Conservation (phyloP, 1,140 invertebrate species). For the Drosophila tsacasi region DNA sequence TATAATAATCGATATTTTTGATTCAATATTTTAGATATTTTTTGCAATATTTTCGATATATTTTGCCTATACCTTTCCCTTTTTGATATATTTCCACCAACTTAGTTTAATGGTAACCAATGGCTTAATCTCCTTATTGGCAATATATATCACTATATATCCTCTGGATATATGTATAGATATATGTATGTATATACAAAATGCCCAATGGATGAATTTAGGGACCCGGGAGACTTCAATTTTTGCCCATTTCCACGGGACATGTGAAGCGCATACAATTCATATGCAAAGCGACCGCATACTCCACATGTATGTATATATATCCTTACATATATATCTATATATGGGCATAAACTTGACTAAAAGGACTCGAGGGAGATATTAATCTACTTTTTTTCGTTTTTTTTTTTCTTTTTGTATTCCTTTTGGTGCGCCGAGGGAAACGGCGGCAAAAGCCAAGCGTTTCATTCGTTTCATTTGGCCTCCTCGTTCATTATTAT, state of each 20-base stretch:
- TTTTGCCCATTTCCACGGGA: slow-evolving; percentile 11
- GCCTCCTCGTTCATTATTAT: slow-evolving; percentile 75
- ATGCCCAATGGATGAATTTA: background rate
- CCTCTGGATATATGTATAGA: no score
- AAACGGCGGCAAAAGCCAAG: slow-evolving; percentile 54
- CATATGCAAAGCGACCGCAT: slow-evolving; percentile 63
- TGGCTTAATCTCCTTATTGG: background rate
- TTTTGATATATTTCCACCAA: background rate
- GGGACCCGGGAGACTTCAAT: background rate
- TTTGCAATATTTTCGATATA: background rate
- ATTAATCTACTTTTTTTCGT: slow-evolving; percentile 69
- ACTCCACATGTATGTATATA: background rate
- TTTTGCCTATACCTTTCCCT: background rate
- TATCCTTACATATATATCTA: slow-evolving; percentile 10
- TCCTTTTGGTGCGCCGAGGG: slow-evolving; percentile 13
- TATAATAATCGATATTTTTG: no score
- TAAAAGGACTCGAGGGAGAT: slow-evolving; percentile 82
- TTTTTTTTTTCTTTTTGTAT: background rate
- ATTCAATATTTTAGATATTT: background rate
- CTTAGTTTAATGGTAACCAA: background rate
- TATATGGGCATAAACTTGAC: slow-evolving; percentile 68
- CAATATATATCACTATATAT: background rate
- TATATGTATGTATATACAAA: background rate
- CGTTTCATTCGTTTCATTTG: slow-evolving; percentile 60
- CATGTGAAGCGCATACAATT: slow-evolving; percentile 70